A percentile compares a stretch with the other conserved stretches of the same genome.
phyloP scores from a whole-genome alignment of 2,888 invertebrate genomes.

The Uloborus plumipes region DNA sequence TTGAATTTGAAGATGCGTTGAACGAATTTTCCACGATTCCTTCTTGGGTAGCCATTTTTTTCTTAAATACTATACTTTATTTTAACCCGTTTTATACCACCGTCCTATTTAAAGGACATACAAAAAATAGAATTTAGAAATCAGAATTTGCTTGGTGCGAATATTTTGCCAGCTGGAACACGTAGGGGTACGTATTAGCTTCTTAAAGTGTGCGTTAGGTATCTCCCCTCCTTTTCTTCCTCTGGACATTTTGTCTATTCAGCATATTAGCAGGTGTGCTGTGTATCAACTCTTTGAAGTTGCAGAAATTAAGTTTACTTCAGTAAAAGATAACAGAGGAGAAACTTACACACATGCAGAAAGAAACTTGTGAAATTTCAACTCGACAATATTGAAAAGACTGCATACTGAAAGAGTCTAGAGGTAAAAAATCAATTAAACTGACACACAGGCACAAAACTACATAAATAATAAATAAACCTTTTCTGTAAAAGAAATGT shows the following conservation, averaged over 20 bases:
- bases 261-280: slow-evolving; percentile 15
- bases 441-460: slow-evolving; percentile 9
- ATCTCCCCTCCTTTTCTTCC: background rate
- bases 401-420: no score
- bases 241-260: slow-evolving; percentile 9
- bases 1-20: no score
- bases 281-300: slow-evolving; percentile 26
- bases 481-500: slow-evolving; percentile 3
- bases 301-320: slow-evolving; percentile 34
- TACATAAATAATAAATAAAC: background rate
- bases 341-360: no score
- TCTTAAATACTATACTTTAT: no score
- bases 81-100: background rate
- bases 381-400: no score
- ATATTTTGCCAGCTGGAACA: slow-evolving; percentile 30
- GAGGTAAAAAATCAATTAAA: no score
- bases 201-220: slow-evolving; percentile 19
- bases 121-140: slow-evolving; percentile 19
- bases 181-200: slow-evolving; percentile 11
- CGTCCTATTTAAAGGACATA: background rate
- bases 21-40: no score
- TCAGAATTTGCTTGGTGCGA: slow-evolving; percentile 30
- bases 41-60: no score
- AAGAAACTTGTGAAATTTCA: no score
- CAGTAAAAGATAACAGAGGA: no score